Conservation (phyloP, 1,140 invertebrate genomes). For the Drosophila santomea region DNA sequence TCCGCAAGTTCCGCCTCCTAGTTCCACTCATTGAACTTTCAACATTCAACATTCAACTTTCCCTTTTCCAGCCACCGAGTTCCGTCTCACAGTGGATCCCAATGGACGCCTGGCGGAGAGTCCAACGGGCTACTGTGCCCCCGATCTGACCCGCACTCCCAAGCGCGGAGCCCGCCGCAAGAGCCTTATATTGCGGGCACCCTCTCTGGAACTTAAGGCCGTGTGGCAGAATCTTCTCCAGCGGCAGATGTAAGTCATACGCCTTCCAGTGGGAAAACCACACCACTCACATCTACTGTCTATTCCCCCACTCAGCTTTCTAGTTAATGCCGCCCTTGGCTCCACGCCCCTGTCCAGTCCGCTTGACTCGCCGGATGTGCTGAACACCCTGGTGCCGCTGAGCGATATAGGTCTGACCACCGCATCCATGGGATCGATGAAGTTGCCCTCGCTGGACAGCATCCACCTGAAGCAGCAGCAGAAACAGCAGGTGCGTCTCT, state of each 20-base stretch:
- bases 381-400: conserved; percentile 79
- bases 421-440: conserved; percentile 81
- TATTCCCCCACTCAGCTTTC: conserved; percentile 85
- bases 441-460: conserved; percentile 83
- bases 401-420: conserved; percentile 82
- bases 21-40: no score
- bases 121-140: conserved; percentile 88
- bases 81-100: conserved; percentile 88
- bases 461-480: conserved; percentile 81
- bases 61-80: conserved; percentile 88
- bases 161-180: conserved; percentile 87
- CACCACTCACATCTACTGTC: no score
- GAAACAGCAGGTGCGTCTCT: conserved; percentile 81
- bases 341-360: conserved; percentile 88
- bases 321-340: conserved; percentile 86
- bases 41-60: background rate
- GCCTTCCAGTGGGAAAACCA: background rate
- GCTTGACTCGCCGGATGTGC: conserved; percentile 86
- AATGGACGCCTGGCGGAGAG: conserved; percentile 87
- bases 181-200: conserved; percentile 90
- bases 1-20: no score
- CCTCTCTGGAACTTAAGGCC: conserved; percentile 92
- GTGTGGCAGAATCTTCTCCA: conserved; percentile 95
- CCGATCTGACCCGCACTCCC: conserved; percentile 86
- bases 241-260: conserved; percentile 90